phyloP scores from a whole-genome alignment of 2,113 vertebrate genomes.

The Xyrauchen texanus region DNA sequence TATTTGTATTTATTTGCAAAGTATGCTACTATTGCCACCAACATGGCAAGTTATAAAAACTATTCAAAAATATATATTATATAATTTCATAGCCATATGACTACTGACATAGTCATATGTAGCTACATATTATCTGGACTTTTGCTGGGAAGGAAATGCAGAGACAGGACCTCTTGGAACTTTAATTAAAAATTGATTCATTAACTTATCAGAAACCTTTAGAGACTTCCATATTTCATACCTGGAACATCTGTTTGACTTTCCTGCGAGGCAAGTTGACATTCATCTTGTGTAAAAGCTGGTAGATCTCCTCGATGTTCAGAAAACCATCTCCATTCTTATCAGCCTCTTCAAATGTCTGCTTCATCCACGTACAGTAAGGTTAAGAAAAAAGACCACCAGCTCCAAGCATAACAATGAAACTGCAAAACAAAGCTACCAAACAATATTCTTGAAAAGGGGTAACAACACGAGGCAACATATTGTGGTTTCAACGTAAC shows the following conservation, averaged over 20 bases:
- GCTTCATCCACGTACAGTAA: constrained; percentile 87
- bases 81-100: too few species aligned
- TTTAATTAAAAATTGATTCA: too few species aligned
- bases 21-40: too few species aligned
- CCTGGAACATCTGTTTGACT: constrained; percentile 98
- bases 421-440: not conserved
- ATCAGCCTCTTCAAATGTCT: constrained; percentile 96
- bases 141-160: too few species aligned
- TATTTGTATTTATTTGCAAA: too few species aligned
- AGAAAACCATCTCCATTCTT: constrained; percentile 94
- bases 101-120: too few species aligned
- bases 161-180: too few species aligned
- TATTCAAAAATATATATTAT: too few species aligned
- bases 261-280: constrained; percentile 95
- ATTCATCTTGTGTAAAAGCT: constrained; percentile 94
- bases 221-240: constrained; percentile 56
- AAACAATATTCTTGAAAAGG: not conserved
- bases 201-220: too few species aligned
- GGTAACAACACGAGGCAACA: not conserved
- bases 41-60: too few species aligned
- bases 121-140: too few species aligned
- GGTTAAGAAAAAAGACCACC: constrained; percentile 77
- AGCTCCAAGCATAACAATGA: not conserved
- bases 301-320: constrained; percentile 96
- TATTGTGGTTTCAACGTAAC: not conserved